Conservation (phyloP, 2,797 vertebrate species). For the Enteromius argenteus region DNA sequence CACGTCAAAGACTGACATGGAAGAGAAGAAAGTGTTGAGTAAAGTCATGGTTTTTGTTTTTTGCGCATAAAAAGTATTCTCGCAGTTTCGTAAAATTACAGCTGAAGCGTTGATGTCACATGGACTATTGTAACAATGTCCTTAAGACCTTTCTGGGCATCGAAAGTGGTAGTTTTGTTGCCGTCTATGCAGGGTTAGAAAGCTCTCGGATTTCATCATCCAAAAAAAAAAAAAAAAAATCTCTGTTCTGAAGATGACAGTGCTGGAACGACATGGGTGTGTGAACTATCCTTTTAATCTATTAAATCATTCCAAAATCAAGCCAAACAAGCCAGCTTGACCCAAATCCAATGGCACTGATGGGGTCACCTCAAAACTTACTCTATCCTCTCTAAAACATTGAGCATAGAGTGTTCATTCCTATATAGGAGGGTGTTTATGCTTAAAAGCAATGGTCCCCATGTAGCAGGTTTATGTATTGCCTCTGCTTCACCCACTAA, state of each 20-base stretch:
- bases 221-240: background rate
- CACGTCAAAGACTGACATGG: no score
- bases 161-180: background rate
- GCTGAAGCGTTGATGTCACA: no score
- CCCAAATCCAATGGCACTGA: constrained; percentile 18
- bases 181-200: background rate
- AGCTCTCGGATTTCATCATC: background rate
- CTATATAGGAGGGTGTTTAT: constrained; percentile 46
- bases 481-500: constrained; percentile 61
- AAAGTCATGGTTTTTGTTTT: no score
- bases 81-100: no score
- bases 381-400: constrained; percentile 30
- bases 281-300: background rate
- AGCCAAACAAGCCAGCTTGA: constrained; percentile 20
- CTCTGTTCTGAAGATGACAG: background rate
- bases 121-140: background rate
- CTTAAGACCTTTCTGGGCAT: no score
- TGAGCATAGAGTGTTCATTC: constrained; percentile 42
- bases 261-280: background rate
- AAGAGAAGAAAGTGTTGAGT: no score
- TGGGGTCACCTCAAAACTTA: constrained; percentile 24
- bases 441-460: constrained; percentile 63
- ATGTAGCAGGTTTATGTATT: constrained; percentile 57
- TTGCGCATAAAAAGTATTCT: no score
- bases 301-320: constrained; percentile 17